These are phyloP conservation scores for Brienomyrus longianalis DNA, from an alignment of 2,113 vertebrate species.

Conservation along the genomic window DNA sequence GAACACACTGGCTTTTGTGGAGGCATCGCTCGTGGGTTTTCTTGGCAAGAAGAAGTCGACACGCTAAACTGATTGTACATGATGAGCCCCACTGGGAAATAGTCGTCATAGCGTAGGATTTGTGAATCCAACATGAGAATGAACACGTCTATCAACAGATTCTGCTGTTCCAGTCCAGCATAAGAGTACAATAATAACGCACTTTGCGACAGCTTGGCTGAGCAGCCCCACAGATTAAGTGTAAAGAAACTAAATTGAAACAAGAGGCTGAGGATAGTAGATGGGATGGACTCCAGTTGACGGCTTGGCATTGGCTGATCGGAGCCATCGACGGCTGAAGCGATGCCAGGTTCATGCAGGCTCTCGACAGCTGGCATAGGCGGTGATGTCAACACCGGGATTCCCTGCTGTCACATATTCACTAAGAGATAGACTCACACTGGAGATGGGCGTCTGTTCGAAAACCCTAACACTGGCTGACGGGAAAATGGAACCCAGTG, in stretches of 20 bases:
- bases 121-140: not conserved
- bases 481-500: not conserved
- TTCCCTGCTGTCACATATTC: not conserved
- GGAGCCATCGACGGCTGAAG: not conserved
- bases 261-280: not conserved
- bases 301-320: not conserved
- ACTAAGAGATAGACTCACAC: not conserved
- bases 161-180: not conserved
- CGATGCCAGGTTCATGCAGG: not conserved
- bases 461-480: not conserved
- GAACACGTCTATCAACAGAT: not conserved
- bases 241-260: not conserved
- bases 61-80: not conserved
- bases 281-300: not conserved
- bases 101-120: not conserved
- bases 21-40: no score
- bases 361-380: not conserved
- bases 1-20: not conserved
- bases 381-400: not conserved
- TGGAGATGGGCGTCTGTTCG: not conserved
- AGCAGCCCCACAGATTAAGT: not conserved
- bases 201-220: not conserved
- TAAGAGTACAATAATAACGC: not conserved
- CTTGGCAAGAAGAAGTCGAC: not conserved
- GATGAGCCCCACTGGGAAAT: not conserved